Evolutionary conservation across 2,888 invertebrate genomes (phyloP), one percentile per base, ranked within the genome.

Genomic region (Agrenia bidenticulata): DNA sequence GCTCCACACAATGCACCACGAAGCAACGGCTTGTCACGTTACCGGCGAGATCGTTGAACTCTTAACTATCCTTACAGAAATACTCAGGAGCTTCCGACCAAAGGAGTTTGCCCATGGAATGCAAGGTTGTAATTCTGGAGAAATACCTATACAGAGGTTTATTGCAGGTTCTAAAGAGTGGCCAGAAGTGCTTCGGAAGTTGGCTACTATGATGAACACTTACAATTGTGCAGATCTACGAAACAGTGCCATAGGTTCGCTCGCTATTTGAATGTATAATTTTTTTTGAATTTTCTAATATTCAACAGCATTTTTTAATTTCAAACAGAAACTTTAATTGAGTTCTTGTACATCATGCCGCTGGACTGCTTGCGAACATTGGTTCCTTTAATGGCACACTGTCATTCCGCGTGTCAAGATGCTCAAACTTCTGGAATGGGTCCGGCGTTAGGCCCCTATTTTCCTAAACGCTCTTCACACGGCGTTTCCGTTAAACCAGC

Each of bases 1-100:
- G 72, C 83, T 95, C 67, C 94, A 94, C 83, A 89, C 92, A 75
- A 94, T 95, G 88, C 90, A 94, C 79, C 92, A 94, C 77, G 94
- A 95, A 81, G 94, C 94, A 15, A 92, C 94, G 9, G 92, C 92
- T 0, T 92, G 90, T 78, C 90, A 91, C 79, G 89, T 91, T 17
- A 87, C 88, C 0, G 87, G 87, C 2, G 95, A 95, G 80, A 83
- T 95, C 63, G 85, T 91, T 39, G 92, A 94, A 76, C 85, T 95
- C 51, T 84, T 95, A 69, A 86, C 79, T 21, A 78, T 83, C 17
- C 75, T 82, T 53, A 69, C 69, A 49, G 73, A 73, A 65, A 69
- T 74, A 42, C 62, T 76, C n/a, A 58, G 70, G 51, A 72, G 61
- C 42, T 73, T 74, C 64, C 63, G 73, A 53, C 75, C 74, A 21